Evolutionary conservation across 2,113 vertebrate species (phyloP).

Genomic region (Percina caprodes): DNA sequence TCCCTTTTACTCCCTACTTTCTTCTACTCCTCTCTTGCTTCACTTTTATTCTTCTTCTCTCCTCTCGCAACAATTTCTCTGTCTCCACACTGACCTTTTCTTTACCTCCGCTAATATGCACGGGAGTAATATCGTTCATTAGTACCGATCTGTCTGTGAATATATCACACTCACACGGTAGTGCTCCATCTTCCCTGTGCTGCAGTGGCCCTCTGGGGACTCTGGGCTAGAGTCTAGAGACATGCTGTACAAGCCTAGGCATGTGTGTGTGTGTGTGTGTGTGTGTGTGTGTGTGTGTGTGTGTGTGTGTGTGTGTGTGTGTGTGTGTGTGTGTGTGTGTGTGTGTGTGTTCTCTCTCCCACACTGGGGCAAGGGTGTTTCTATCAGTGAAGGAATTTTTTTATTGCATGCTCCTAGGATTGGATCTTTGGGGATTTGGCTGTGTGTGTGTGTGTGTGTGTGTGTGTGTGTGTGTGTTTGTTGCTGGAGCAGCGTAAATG

Average conservation of each 20-base stretch:
- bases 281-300: constrained; percentile 19
- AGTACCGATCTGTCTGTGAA: constrained; percentile 73
- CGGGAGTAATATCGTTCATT: constrained; percentile 78
- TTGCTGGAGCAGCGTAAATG: constrained; percentile 56
- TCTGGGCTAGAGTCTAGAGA: constrained; percentile 63
- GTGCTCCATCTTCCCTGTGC: constrained; percentile 49
- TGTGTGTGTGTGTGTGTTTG: constrained; percentile 34
- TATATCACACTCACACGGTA: constrained; percentile 59
- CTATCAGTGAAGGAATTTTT: constrained; percentile 76
- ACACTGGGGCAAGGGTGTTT: constrained; percentile 70
- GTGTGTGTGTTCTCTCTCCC: constrained; percentile 26
- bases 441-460: not conserved
- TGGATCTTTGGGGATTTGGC: constrained; percentile 71
- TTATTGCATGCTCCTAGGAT: constrained; percentile 67
- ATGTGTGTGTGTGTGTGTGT: constrained; percentile 37
- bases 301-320: constrained; percentile 14
- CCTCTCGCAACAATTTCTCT: constrained; percentile 23
- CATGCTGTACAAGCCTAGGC: constrained; percentile 34
- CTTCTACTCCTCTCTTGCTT: constrained; percentile 6
- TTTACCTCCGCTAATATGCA: constrained; percentile 69
- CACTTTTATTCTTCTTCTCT: constrained; percentile 1
- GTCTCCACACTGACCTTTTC: constrained; percentile 70
- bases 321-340: constrained; percentile 47
- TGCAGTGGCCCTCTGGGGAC: constrained; percentile 72
- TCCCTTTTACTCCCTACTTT: constrained; percentile 21